Evolutionary conservation across 2,113 vertebrate genomes (phyloP).

Genomic region (Mandrillus leucophaeus): DNA sequence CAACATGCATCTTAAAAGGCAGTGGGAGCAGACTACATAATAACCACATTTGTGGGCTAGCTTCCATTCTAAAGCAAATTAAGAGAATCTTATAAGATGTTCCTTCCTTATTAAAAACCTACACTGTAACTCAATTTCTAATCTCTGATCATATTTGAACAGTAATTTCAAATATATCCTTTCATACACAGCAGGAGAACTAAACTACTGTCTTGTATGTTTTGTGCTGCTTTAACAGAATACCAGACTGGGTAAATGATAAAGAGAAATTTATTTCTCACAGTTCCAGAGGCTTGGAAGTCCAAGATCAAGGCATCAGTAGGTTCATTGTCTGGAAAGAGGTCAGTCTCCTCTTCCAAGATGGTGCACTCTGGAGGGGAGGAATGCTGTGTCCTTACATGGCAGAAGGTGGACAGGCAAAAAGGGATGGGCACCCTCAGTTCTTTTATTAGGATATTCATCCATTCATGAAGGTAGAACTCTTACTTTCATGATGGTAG

Average conservation of each 20-base stretch:
- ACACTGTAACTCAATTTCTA: neutral
- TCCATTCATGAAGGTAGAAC: too few species aligned
- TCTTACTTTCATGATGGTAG: neutral
- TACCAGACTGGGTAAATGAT: neutral
- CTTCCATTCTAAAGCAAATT: neutral
- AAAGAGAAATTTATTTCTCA: neutral
- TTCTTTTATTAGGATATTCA: neutral
- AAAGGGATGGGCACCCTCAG: neutral
- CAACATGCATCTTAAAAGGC: slow-evolving; percentile 73
- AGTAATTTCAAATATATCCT: neutral
- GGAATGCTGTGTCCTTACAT: neutral
- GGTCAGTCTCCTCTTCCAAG: neutral
- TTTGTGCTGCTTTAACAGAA: neutral
- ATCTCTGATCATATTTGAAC: slow-evolving; percentile 2
- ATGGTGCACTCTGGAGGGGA: neutral
- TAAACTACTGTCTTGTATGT: neutral
- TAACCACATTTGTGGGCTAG: neutral
- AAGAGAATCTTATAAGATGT: slow-evolving; percentile 2
- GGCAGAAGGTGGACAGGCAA: neutral
- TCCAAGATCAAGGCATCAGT: neutral
- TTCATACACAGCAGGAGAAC: neutral
- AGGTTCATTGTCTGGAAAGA: neutral
- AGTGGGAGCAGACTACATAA: neutral
- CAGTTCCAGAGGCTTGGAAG: neutral
- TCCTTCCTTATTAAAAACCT: slow-evolving; percentile 24